Evolutionary conservation across 37 sponge, comb jelly and placozoan species (phyloP), one percentile per base, ranked within the genome.

Genomic region (Halichondria panicea): DNA sequence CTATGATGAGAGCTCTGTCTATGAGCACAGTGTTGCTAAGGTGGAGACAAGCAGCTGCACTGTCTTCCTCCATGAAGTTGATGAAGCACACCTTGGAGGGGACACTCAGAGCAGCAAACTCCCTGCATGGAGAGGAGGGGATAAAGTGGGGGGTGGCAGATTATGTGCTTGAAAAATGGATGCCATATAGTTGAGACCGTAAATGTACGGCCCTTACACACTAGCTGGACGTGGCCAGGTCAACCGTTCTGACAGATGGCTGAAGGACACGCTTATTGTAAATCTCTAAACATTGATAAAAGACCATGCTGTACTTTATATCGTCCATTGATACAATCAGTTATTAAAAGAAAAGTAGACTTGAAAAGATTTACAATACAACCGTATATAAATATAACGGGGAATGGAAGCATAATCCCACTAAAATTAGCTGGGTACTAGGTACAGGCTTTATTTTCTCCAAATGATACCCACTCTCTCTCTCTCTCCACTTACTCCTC

Each of bases 1-100:
- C 83, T 0, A 96, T 84, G 19, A 92, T 70, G 52, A 96, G 76
- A 0, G 97, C 88, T 80, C 87, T 73, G 70, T 97, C 98, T 40
- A 95, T 83, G 76, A 97, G 86, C 27, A 97, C 82, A 31, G 93
- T 92, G 73, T 92, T 95, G 56, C 85, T 95, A 39, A 97, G 85
- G 63, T 95, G 98, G 32, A 87, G 82, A 9, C 93, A 88, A 3
- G 92, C 81, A 7, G 64, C 34, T 37, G 67, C 79, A 46, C 76
- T 71, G 41, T 48, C 69, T 12, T 80, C 57, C 11, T 83, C 71
- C 48, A 38, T 58, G 55, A 85, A 97, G 36, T 78, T 81, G 25
- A 97, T 78, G 62, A 88, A 97, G 33, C 94, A 90, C 54, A 89
- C 94, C 53, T 85, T 89, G 44, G 90, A 92, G 9, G 93, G 80